Evolutionary conservation across 2,113 vertebrate genomes (phyloP).

Genomic region (Nibea coibor): DNA sequence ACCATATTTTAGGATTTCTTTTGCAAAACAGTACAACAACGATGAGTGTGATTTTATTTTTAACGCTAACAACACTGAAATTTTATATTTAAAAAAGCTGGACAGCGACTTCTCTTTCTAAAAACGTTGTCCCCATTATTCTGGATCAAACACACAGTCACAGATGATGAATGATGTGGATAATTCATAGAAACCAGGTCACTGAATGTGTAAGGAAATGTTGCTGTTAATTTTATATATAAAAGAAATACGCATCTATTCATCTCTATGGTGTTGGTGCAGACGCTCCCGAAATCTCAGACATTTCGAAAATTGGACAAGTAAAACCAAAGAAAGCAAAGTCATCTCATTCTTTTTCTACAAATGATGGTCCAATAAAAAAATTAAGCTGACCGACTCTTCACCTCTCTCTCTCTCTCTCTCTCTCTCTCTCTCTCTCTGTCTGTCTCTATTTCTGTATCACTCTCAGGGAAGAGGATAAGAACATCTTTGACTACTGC

Average conservation of each 20-base stretch:
- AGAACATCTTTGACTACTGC: conserved; percentile 98
- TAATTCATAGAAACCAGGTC: neutral
- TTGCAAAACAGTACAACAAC: neutral
- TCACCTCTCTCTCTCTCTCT: neutral
- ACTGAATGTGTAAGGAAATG: neutral
- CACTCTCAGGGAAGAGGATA: conserved; percentile 94
- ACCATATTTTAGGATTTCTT: neutral
- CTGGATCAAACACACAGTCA: neutral
- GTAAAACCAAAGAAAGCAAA: conserved; percentile 4
- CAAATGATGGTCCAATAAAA: neutral
- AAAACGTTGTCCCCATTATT: too few relatives aligned
- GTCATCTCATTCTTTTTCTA: neutral
- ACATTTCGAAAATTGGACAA: neutral
- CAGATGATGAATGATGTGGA: neutral
- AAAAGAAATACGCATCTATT: neutral
- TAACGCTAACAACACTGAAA: neutral
- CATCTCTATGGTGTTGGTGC: neutral
- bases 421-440: neutral
- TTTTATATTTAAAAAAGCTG: neutral
- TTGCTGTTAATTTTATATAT: neutral
- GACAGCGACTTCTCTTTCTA: neutral
- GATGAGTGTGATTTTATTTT: neutral
- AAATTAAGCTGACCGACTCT: neutral
- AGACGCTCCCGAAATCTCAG: neutral
- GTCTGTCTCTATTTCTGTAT: conserved; percentile 14